Percentiles rank a stretch among this genome's conserved stretches.
Conservation (phyloP, 2,797 vertebrate species). For the Parauchenoglanis punctatus region DNA sequence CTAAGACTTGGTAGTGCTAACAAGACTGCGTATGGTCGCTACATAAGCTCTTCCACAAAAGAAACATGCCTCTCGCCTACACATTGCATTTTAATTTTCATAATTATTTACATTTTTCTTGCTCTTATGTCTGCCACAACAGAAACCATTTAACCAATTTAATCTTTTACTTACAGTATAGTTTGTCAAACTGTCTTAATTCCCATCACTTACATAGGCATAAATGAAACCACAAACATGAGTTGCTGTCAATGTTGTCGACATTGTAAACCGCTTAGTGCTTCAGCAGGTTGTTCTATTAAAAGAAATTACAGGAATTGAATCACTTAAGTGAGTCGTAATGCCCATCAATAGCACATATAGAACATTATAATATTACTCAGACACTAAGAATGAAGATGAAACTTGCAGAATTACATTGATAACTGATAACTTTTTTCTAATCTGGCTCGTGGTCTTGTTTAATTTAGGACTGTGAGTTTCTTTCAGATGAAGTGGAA, state of each 20-base stretch:
- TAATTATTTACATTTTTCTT: neutral
- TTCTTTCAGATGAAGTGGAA: slow-evolving; percentile 9
- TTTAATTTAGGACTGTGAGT: neutral
- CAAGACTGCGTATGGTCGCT: neutral
- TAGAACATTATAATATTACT: neutral
- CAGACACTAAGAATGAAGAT: neutral
- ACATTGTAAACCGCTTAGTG: neutral
- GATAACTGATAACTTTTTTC: neutral
- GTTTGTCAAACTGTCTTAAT: neutral
- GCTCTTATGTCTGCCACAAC: neutral
- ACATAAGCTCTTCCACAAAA: neutral
- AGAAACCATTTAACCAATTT: neutral
- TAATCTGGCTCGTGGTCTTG: slow-evolving; percentile 17
- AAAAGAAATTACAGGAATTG: neutral
- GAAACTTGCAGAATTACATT: neutral
- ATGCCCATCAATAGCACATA: slow-evolving; percentile 7
- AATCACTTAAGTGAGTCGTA: slow-evolving; percentile 40
- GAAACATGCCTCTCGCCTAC: neutral
- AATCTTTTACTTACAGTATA: neutral
- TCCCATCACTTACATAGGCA: neutral
- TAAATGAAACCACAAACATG: neutral
- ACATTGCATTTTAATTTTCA: neutral
- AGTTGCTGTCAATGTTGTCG: neutral
- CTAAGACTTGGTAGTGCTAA: neutral
- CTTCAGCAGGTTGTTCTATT: neutral